Conservation (phyloP, 1,140 invertebrate species). For the Bombus superbus region DNA sequence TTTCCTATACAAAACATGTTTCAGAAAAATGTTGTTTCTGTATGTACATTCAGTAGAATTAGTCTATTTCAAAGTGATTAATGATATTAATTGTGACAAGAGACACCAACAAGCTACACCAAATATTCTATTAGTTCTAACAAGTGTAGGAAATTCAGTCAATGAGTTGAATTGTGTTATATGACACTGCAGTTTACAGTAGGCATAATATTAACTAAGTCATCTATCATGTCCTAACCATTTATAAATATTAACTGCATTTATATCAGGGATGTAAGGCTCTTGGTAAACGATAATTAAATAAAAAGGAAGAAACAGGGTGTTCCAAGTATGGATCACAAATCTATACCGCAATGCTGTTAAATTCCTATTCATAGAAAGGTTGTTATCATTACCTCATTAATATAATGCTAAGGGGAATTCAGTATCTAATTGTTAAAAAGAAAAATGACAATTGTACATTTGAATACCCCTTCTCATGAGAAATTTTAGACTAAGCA, state of each 20-base stretch:
- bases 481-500: slow-evolving; percentile 54
- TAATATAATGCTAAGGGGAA: slow-evolving; percentile 19
- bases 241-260: slow-evolving; percentile 46
- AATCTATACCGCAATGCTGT: slow-evolving; percentile 40
- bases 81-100: slow-evolving; percentile 70
- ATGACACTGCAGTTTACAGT: slow-evolving; percentile 47
- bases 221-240: slow-evolving; percentile 50
- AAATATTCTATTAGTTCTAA: slow-evolving; percentile 72
- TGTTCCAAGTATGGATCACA: slow-evolving; percentile 39
- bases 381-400: slow-evolving; percentile 32
- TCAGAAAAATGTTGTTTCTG: slow-evolving; percentile 59
- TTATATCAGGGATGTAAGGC: slow-evolving; percentile 30
- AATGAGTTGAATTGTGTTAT: slow-evolving; percentile 57
- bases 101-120: slow-evolving; percentile 75
- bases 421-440: slow-evolving; percentile 44
- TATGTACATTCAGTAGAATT: slow-evolving; percentile 68
- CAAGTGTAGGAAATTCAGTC: slow-evolving; percentile 53
- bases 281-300: slow-evolving; percentile 42
- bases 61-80: slow-evolving; percentile 70
- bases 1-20: slow-evolving; percentile 52
- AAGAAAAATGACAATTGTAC: background rate
- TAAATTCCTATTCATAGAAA: slow-evolving; percentile 27
- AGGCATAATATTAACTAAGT: slow-evolving; percentile 43
- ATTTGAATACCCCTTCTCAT: slow-evolving; percentile 36
- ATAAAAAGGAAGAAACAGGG: slow-evolving; percentile 27